Evolutionary conservation across 1,140 invertebrate genomes (phyloP).

Genomic region (Schlechtendalia chinensis): DNA sequence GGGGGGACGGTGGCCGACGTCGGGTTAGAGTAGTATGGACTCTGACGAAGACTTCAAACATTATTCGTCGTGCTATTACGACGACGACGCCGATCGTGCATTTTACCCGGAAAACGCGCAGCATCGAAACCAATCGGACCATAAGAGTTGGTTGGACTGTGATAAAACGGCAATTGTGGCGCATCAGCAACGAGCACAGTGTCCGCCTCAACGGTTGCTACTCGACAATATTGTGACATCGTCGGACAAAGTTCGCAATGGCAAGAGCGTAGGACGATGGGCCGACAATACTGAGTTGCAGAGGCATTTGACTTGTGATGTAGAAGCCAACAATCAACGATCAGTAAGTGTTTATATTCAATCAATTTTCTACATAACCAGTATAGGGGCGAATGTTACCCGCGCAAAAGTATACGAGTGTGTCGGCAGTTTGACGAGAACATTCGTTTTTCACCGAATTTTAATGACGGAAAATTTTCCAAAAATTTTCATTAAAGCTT

Average conservation of each 20-base stretch:
- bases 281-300: neutral
- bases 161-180: neutral
- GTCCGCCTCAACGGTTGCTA: neutral
- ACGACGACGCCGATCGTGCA: slow-evolving; percentile 30
- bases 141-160: slow-evolving; percentile 20
- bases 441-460: too few species aligned
- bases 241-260: slow-evolving; percentile 5
- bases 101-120: slow-evolving; percentile 33
- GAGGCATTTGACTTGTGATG: slow-evolving; percentile 4
- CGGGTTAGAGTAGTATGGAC: slow-evolving; percentile 39
- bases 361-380: neutral
- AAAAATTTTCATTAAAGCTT: too few species aligned
- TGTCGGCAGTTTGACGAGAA: too few species aligned
- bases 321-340: neutral
- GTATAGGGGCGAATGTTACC: too few species aligned
- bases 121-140: neutral
- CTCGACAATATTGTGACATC: slow-evolving; percentile 23
- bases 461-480: too few species aligned
- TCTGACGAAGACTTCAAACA: slow-evolving; percentile 44
- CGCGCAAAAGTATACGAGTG: too few species aligned
- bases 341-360: neutral
- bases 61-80: slow-evolving; percentile 45
- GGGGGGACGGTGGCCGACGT: slow-evolving; percentile 1
- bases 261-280: neutral
- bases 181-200: neutral